Conservation (phyloP, 2,797 vertebrate genomes). For the Sorex maritimensis region DNA sequence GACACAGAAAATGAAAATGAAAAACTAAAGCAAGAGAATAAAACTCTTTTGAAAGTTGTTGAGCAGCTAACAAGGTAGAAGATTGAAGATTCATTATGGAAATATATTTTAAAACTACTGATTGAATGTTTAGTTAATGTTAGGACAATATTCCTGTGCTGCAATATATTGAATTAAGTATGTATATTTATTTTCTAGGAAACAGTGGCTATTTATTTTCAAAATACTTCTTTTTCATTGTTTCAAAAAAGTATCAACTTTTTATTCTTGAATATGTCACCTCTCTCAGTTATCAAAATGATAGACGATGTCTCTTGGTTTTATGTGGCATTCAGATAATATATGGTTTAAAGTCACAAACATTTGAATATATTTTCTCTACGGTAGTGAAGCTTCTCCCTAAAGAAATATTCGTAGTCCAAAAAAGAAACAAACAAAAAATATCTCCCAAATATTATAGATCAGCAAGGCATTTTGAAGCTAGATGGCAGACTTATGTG, state of each 20-base stretch:
- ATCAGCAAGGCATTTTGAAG: no score
- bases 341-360: slow-evolving; percentile 78
- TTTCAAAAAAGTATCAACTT: slow-evolving; percentile 84
- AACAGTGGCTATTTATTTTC: slow-evolving; percentile 90
- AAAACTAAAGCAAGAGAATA: slow-evolving; percentile 99
- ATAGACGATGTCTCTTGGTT: slow-evolving; percentile 74
- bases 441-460: no score
- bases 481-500: no score
- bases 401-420: slow-evolving; percentile 84
- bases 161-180: slow-evolving; percentile 88
- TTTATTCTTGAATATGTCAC: slow-evolving; percentile 79
- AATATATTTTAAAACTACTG: slow-evolving; percentile 91
- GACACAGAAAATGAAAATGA: slow-evolving; percentile 99
- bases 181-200: slow-evolving; percentile 93
- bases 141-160: slow-evolving; percentile 87
- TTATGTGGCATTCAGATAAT: slow-evolving; percentile 85
- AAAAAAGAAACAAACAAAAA: no score
- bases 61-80: slow-evolving; percentile 99
- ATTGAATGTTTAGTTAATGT: slow-evolving; percentile 90
- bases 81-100: slow-evolving; percentile 86
- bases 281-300: slow-evolving; percentile 79
- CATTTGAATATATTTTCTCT: slow-evolving; percentile 84
- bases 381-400: slow-evolving; percentile 83
- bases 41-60: slow-evolving; percentile 99
- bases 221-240: slow-evolving; percentile 84